These are phyloP conservation scores for Esox masquinongy DNA, from an alignment of 2,797 vertebrate species.

Conservation along the genomic window DNA sequence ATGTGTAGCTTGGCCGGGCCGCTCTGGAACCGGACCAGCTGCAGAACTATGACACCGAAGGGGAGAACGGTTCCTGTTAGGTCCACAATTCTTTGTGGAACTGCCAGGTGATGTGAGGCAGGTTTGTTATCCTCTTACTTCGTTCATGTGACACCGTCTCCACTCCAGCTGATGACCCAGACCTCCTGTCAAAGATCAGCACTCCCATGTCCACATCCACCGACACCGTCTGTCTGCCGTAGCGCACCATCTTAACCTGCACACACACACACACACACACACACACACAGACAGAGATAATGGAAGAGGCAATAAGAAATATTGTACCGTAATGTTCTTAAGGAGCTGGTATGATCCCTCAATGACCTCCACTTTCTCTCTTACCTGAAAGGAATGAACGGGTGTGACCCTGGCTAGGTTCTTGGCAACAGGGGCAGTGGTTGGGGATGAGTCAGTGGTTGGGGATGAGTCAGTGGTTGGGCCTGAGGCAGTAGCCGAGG, in stretches of 20 bases:
- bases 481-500: too few relatives aligned
- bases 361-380: background rate
- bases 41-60: constrained; percentile 66
- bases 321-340: background rate
- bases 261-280: constrained; percentile 16
- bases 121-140: constrained; percentile 64
- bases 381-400: constrained; percentile 78
- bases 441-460: background rate
- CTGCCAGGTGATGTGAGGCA: background rate
- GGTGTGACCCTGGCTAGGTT: constrained; percentile 58
- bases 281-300: background rate
- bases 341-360: background rate
- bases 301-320: background rate
- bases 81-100: background rate
- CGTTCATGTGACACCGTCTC: constrained; percentile 76
- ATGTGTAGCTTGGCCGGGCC: constrained; percentile 74
- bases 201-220: constrained; percentile 76
- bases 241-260: constrained; percentile 78
- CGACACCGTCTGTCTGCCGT: constrained; percentile 76
- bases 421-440: constrained; percentile 41
- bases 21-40: constrained; percentile 79
- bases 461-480: background rate
- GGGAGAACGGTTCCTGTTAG: background rate
- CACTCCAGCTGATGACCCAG: constrained; percentile 60
- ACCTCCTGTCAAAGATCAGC: constrained; percentile 76